Evolutionary conservation across 1,140 invertebrate genomes (phyloP), one percentile per base, ranked within the genome.

Genomic region (Leptopilina clavipes): DNA sequence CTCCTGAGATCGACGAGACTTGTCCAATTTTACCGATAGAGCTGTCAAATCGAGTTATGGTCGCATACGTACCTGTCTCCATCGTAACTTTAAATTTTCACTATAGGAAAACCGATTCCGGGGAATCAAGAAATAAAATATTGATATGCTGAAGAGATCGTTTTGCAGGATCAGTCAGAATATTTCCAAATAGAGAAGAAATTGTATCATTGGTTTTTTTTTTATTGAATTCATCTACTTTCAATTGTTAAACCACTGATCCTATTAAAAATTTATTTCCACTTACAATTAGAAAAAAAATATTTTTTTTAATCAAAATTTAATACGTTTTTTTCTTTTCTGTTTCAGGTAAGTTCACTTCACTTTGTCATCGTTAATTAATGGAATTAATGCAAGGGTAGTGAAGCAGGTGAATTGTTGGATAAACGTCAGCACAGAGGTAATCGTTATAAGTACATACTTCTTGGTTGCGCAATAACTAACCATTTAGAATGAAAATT

Each of bases 331-430:
- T 72, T 74, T 31, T 0, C 3, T 48, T 76, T 76, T 82, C n/a
- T 74, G 81, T 83, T 82, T 10, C 79, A 83, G 81, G 82, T 83
- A 59, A 80, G 79, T 19, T 48, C 5, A 19, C 7, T 17, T 56
- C 3, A 54, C n/a, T n/a, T n/a, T n/a, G n/a, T n/a, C n/a, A n/a
- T n/a, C n/a, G n/a, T n/a, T n/a, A n/a, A n/a, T n/a, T n/a, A 54
- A 18, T 56, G 8, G 18, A 56, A 56, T 7, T 19, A 19, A 56
- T 19, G n/a, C n/a, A n/a, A n/a, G n/a, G n/a, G n/a, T n/a, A n/a
- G n/a, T n/a, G n/a, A n/a, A n/a, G n/a, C n/a, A n/a, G n/a, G n/a
- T n/a, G n/a, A n/a, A n/a, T n/a, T n/a, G n/a, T n/a, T n/a, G n/a
- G n/a, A n/a, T n/a, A n/a, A n/a, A n/a, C n/a, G n/a, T n/a, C 52